Percentiles rank a stretch among this genome's conserved stretches.
These are phyloP conservation scores for Larimichthys crocea DNA, from an alignment of 2,113 vertebrate species.

Conservation along the genomic window DNA sequence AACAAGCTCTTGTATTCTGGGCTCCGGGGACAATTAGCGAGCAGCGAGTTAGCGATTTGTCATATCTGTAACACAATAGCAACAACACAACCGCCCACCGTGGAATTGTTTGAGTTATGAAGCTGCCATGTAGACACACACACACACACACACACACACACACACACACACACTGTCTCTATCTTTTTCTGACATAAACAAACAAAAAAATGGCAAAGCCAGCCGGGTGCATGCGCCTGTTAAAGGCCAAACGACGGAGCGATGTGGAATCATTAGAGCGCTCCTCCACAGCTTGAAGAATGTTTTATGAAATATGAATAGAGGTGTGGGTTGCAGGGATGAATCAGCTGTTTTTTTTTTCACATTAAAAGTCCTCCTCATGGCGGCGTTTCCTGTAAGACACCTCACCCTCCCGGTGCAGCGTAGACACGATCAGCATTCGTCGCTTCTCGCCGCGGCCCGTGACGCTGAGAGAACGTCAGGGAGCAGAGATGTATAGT, in stretches of 20 bases:
- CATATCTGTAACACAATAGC: slow-evolving; percentile 74
- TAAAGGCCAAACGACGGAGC: slow-evolving; percentile 42
- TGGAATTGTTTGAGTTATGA: slow-evolving; percentile 74
- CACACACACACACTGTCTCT: no score
- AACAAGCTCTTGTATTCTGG: slow-evolving; percentile 58
- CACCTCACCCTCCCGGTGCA: not conserved
- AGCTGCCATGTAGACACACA: slow-evolving; percentile 56
- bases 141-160: slow-evolving; percentile 5
- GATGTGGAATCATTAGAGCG: slow-evolving; percentile 48
- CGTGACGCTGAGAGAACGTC: no score
- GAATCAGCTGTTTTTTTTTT: not conserved
- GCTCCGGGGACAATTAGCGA: slow-evolving; percentile 75
- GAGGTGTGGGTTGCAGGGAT: not conserved
- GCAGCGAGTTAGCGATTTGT: slow-evolving; percentile 71
- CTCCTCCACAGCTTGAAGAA: not conserved
- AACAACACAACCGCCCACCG: slow-evolving; percentile 65
- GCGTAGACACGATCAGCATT: slow-evolving; percentile 52
- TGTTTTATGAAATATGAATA: not conserved
- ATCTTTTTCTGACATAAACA: no score
- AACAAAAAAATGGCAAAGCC: slow-evolving; percentile 5
- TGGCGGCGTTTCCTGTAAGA: slow-evolving; percentile 18
- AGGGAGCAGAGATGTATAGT: no score
- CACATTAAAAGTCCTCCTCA: slow-evolving; percentile 26
- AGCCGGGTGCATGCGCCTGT: slow-evolving; percentile 7
- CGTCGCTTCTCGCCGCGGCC: no score